These are phyloP conservation scores for Lutjanus campechanus DNA, from an alignment of 2,797 vertebrate genomes.

Conservation along the genomic window DNA sequence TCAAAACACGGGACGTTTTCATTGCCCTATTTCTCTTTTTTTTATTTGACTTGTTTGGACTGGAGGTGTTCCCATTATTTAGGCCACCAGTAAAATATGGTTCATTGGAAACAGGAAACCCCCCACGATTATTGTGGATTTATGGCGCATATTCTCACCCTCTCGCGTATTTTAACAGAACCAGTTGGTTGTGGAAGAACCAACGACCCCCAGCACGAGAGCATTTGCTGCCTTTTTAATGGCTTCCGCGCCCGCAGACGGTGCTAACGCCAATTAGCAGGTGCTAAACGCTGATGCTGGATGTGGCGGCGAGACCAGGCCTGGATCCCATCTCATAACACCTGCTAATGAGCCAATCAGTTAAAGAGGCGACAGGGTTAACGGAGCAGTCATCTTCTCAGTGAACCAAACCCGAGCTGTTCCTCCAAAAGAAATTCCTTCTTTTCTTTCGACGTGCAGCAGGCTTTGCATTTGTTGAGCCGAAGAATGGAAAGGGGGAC, in stretches of 20 bases:
- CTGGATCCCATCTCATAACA: constrained; percentile 78
- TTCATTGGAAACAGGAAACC: constrained; percentile 67
- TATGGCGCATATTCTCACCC: constrained; percentile 65
- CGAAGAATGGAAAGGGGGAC: constrained; percentile 49
- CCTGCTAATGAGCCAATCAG: constrained; percentile 84
- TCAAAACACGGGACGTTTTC: constrained; percentile 61
- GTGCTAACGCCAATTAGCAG: constrained; percentile 81
- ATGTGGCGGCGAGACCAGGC: constrained; percentile 47
- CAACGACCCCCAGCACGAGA: constrained; percentile 26
- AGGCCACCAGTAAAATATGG: constrained; percentile 54
- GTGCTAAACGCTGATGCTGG: constrained; percentile 75
- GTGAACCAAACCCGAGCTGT: constrained; percentile 48
- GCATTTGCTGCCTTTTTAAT: constrained; percentile 68
- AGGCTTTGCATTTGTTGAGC: constrained; percentile 52
- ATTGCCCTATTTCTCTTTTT: constrained; percentile 45
- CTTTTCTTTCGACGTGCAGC: constrained; percentile 51
- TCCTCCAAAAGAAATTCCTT: constrained; percentile 61
- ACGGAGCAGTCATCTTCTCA: constrained; percentile 45
- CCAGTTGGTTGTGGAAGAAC: constrained; percentile 44
- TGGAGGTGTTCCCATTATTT: constrained; percentile 59
- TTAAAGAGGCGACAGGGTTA: constrained; percentile 63
- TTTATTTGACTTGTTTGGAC: constrained; percentile 61
- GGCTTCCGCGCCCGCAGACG: constrained; percentile 60
- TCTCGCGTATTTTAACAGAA: constrained; percentile 61
- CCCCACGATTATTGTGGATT: constrained; percentile 68